Evolutionary conservation across 2,888 invertebrate species (phyloP), one percentile per base, ranked within the genome.

Genomic region (Sphinx pinastri): DNA sequence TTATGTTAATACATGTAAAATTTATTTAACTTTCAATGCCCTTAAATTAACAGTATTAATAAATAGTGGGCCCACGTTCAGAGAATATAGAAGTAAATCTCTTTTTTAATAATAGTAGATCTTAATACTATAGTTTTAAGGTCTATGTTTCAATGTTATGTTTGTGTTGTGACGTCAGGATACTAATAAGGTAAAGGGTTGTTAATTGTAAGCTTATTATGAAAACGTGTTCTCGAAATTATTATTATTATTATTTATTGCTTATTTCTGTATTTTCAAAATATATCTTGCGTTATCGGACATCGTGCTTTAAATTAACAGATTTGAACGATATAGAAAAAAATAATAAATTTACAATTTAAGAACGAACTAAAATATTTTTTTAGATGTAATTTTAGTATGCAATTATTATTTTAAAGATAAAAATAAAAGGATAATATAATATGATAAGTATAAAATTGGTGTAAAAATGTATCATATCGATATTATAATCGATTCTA

Each of bases 151-250:
- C 12, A 63, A 49, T 47, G 10, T 45, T 60, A 49, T 47, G 10
- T 45, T 60, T 47, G 2, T 47, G 49, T 63, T 49, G 63, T 63
- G 63, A 63, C 63, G 63, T 63, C 63, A 63, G 5, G 19, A 13
- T 63, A 63, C 63, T 63, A 63, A 63, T 49, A n/a, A 47, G 63
- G 63, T 63, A 19, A 19, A 49, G 63, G 63, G 63, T 47, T 49
- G 19, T 63, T 13, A 13, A 11, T 38, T 38, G 47, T 12, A 2
- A 19, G 13, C 63, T 49, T 49, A 12, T 25, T 25, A 47, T 7
- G 19, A 47, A 47, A 16, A 19, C 19, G 19, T 55, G 19, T 49
- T 16, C 49, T 19, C 7, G 6, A 19, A 19, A 12, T 6, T 2
- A 25, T 25, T 2, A 2, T 25, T 25, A 2, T 25, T 25, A 25